Percentiles rank a stretch among this genome's conserved stretches.
Conservation (phyloP, 1,140 invertebrate genomes). For the Carcinoscorpius rotundicauda region DNA sequence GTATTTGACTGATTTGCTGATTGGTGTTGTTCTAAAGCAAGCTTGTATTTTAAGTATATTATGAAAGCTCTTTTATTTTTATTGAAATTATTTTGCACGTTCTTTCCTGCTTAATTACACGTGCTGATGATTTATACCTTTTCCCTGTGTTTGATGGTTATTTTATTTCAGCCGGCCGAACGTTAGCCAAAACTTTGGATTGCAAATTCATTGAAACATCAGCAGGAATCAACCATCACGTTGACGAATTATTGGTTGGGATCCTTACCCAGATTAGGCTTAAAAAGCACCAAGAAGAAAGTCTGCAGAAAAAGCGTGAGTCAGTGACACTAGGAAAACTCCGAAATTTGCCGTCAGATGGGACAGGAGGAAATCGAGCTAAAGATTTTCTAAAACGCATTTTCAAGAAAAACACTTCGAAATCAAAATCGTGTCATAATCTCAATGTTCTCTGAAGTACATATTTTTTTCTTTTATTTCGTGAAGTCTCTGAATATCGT, state of each 20-base stretch:
- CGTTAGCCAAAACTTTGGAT: slow-evolving; percentile 43
- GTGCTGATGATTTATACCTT: no score
- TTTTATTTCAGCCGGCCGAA: slow-evolving; percentile 46
- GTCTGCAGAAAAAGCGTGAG: not conserved
- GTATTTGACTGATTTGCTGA: no score
- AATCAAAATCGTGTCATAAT: slow-evolving; percentile 32
- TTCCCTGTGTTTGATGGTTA: no score
- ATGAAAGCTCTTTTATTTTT: no score
- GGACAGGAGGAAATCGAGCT: slow-evolving; percentile 5
- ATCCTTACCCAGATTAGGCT: slow-evolving; percentile 45
- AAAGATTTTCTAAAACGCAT: slow-evolving; percentile 26
- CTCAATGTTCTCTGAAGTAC: slow-evolving; percentile 28
- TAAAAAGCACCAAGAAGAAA: slow-evolving; percentile 15
- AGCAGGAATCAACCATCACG: slow-evolving; percentile 60
- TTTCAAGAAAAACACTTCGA: slow-evolving; percentile 25
- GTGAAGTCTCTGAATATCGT: no score
- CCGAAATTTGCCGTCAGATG: not conserved
- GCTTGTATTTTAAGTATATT: no score
- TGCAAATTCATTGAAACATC: slow-evolving; percentile 75
- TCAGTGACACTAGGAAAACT: not conserved
- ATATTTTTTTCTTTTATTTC: not conserved
- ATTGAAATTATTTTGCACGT: no score
- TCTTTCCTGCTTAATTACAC: no score
- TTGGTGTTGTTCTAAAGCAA: no score
- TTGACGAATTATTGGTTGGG: slow-evolving; percentile 65